Evolutionary conservation across 2,113 vertebrate species (phyloP), one percentile per base, ranked within the genome.

Genomic region (Lates calcarifer): DNA sequence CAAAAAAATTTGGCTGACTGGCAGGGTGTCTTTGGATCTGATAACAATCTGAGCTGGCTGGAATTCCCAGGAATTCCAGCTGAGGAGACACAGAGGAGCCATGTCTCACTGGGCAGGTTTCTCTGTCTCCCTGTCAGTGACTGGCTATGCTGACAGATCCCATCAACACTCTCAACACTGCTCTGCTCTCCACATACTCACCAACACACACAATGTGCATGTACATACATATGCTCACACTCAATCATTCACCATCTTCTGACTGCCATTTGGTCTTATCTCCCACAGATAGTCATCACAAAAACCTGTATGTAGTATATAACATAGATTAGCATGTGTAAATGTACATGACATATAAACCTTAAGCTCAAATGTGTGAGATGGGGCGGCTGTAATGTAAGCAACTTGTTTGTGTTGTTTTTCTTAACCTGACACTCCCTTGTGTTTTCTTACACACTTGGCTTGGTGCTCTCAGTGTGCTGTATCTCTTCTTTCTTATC

Each of bases 21-120:
- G 68, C 66, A 79, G 75, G 57, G 70, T 70, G 79, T 85, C 77
- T 83, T 41, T n/a, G 73, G 86, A 84, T 89, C 84, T 81, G 90
- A 93, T 93, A 90, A 91, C 81, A 90, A 91, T 93, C 90, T 81
- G 47, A 87, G 82, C 76, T 72, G 51, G 60, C 78, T 89, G 83
- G 93, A 93, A 90, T 90, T 90, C 82, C 85, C 78, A 76, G 85
- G 86, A 87, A 91, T 91, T 89, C 79, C 80, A 77, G 62, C 62
- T 37, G 71, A 73, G 77, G 87, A 93, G 93, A 93, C 89, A 85
- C 43, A 0, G 77, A 85, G 89, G 92, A 92, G 92, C 89, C 92
- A 71, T 13, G 63, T 90, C 89, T 90, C 86, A 74, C 88, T 74
- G 82, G 71, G 85, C 88, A 89, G 81, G 85, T 88, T 89, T 85